Conservation (phyloP, 2,113 vertebrate genomes). For the Pygoscelis antarcticus region DNA sequence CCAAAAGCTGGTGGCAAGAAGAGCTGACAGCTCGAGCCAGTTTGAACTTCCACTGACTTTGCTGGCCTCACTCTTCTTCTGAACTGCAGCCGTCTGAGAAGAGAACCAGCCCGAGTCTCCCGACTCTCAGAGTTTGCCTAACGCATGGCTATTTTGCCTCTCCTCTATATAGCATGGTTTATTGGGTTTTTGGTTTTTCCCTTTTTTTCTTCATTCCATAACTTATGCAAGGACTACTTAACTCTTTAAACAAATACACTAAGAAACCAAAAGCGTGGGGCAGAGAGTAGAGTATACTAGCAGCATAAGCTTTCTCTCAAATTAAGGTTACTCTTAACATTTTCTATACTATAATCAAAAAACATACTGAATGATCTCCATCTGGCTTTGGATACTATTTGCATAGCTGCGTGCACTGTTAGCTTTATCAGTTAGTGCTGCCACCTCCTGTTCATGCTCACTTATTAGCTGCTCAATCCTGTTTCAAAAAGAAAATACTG, state of each 20-base stretch:
- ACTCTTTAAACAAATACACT: not conserved
- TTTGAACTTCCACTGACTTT: not conserved
- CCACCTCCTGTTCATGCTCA: slow-evolving; percentile 78
- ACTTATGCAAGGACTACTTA: not conserved
- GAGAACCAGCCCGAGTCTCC: not conserved
- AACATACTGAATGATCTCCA: slow-evolving; percentile 74
- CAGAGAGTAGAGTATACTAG: not conserved
- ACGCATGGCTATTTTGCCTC: not conserved
- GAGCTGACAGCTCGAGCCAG: not conserved
- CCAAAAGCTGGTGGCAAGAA: not conserved
- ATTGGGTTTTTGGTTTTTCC: not conserved
- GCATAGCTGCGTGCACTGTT: slow-evolving; percentile 46
- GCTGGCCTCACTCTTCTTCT: not conserved
- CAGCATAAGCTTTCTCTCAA: not conserved
- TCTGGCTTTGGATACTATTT: slow-evolving; percentile 52
- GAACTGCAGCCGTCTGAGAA: not conserved
- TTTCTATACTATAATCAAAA: not conserved
- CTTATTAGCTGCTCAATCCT: slow-evolving; percentile 72
- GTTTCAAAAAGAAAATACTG: not conserved
- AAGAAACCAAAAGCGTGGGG: not conserved
- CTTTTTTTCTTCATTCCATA: not conserved
- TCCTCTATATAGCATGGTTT: rapidly evolving
- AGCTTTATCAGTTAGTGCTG: slow-evolving; percentile 71
- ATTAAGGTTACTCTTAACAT: not conserved
- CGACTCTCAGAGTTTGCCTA: not conserved